Evolutionary conservation across 2,113 vertebrate species (phyloP), one percentile per base, ranked within the genome.

Genomic region (Gobiocypris rarus): DNA sequence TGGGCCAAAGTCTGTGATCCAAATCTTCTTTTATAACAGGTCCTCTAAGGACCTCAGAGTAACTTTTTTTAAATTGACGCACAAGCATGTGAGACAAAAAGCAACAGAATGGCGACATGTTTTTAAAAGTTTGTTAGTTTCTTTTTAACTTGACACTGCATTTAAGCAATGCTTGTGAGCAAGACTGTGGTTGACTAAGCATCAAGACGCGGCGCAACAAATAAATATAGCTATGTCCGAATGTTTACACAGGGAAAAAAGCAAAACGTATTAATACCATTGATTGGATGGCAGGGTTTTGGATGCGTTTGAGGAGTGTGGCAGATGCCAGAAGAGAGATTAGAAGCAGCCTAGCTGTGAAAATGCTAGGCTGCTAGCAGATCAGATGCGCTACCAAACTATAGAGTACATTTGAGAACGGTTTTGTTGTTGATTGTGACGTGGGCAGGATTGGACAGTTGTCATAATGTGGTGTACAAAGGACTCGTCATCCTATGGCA

Each of bases 391-490:
- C n/a, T n/a, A 45, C 24, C 5, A 1, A 24, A 2, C 4, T n/a
- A 38, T 19, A 17, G 76, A 61, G 22, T 17, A 43, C 28, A 34
- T 31, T 81, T 4, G 19, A 52, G 28, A 81, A 41, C 56, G 15
- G 26, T 67, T 81, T 67, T 67, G 61, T n/a, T 81, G 11, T 67
- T 65, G 61, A 24, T 14, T 5, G 3, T 54, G 48, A 70, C 41
- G 79, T 1, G 5, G 48, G 48, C 65, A n/a, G 31, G 22, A 70
- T n/a, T 9, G 28, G 63, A 31, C 48, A 70, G 26, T 82, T 56
- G 45, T 82, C 50, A 41, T 54, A 82, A 70, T 38, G 50, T 69
- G 43, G 45, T 52, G 10, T 43, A 81, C 5, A 81, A 81, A 69
- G 78, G 41, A 31, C 63, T 69, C 43, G 11, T 52, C 76, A 79